These are phyloP conservation scores for Meandrusa payeni DNA, from an alignment of 2,888 invertebrate genomes.

Conservation along the genomic window DNA sequence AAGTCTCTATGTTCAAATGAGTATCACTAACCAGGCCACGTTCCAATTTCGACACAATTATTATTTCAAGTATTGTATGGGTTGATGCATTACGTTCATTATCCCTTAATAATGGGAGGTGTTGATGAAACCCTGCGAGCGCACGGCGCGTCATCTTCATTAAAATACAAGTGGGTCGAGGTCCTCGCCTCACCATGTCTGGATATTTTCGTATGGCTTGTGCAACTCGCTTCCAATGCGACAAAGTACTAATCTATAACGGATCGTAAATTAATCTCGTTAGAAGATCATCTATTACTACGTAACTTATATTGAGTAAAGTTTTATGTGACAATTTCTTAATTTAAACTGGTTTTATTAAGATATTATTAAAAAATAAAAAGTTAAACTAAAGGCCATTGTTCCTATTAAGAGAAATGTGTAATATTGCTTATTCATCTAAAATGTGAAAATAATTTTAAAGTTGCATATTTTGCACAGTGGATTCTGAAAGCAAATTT, in stretches of 20 bases:
- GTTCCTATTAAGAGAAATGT: conserved; percentile 1
- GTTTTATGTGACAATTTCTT: no score
- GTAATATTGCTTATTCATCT: conserved; percentile 9
- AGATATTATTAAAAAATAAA: background rate
- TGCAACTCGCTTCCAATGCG: conserved; percentile 49
- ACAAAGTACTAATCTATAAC: conserved; percentile 15
- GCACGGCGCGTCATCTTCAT: conserved; percentile 33
- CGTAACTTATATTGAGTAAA: no score
- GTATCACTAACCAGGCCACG: no score
- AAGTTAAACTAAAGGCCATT: conserved; percentile 14
- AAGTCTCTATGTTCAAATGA: no score
- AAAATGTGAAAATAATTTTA: conserved; percentile 7
- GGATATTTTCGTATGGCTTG: conserved; percentile 63
- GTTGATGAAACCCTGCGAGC: conserved; percentile 22
- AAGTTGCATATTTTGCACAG: conserved; percentile 6
- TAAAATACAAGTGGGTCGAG: conserved; percentile 63
- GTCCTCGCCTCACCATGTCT: conserved; percentile 36
- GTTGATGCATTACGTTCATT: conserved; percentile 15
- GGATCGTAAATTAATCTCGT: no score
- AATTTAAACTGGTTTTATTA: background rate
- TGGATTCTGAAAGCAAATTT: conserved; percentile 12
- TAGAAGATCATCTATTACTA: no score
- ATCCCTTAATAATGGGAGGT: conserved; percentile 11
- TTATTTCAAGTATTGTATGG: background rate
- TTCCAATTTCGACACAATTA: no score